Evolutionary conservation across 2,888 invertebrate species (phyloP), one percentile per base, ranked within the genome.

Genomic region (Slavum lentiscoides): DNA sequence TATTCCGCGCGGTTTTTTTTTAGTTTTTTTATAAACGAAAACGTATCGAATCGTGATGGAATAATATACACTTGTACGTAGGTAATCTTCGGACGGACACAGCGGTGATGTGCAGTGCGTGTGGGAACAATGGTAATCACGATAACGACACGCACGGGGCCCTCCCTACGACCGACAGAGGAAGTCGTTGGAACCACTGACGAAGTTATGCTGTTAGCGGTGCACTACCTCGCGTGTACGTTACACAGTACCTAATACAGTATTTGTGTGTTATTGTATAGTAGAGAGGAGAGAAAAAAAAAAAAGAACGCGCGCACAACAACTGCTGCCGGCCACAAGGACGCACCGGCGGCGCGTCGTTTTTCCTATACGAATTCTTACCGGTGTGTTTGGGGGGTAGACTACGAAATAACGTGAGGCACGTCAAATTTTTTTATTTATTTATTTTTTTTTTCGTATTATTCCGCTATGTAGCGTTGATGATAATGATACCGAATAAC

Each of bases 71-170:
- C 13, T n/a, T n/a, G n/a, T n/a, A 23, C 7, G 30, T 7, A 55
- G 15, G 13, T 13, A 67, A 43, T 43, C 67, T 23, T 23, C 61
- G 73, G 61, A 61, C 61, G 73, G 61, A 43, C 49, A 73, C 49
- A 73, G 73, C 37, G 30, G 4, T 13, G 67, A 21, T 67, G 67
- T 43, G 62, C 7, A 39, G 75, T 9, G 43, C 43, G 67, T 67
- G 67, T 76, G 75, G 75, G 75, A 76, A 76, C 75, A 76, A 76
- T 76, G 59, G 75, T 68, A 76, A 76, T 76, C 75, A 68, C 59
- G 75, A 76, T 76, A 76, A 76, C 75, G 75, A 76, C 75, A 76
- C 75, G 75, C 75, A 76, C 67, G 68, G 67, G 75, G 68, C 75
- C 75, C 75, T 76, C 75, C 75, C 75, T 59, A 21, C 73, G 68